Evolutionary conservation across 2,888 invertebrate species (phyloP).

Genomic region (Melitaea athalia): DNA sequence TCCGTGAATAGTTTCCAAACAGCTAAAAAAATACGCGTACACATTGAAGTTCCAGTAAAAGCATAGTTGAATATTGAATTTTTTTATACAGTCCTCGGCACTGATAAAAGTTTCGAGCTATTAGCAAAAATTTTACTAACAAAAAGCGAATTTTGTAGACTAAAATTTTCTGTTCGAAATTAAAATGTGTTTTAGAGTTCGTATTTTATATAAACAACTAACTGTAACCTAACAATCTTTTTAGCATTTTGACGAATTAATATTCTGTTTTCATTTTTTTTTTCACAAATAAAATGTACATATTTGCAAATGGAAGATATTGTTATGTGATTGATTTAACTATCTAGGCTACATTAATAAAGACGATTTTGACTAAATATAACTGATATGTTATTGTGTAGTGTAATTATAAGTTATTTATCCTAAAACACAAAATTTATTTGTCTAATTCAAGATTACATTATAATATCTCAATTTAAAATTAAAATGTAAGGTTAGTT

Average conservation of each 20-base stretch:
- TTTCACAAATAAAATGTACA: no score
- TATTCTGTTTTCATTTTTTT: not conserved
- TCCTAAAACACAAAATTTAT: no score
- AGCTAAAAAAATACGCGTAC: slow-evolving; percentile 34
- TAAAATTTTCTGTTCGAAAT: not conserved
- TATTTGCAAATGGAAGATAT: no score
- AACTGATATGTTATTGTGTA: no score
- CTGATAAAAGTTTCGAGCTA: slow-evolving; percentile 25
- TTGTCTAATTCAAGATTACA: no score
- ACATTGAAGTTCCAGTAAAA: slow-evolving; percentile 34
- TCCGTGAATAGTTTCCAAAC: slow-evolving; percentile 38
- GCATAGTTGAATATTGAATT: slow-evolving; percentile 36
- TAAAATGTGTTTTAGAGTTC: not conserved
- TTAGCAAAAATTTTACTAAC: slow-evolving; percentile 17
- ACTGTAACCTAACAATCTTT: not conserved
- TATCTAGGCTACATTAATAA: no score
- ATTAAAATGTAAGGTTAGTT: no score
- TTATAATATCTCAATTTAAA: no score
- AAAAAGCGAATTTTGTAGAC: slow-evolving; percentile 9
- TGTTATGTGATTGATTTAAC: no score
- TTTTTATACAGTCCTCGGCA: slow-evolving; percentile 20
- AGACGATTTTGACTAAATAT: no score
- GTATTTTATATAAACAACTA: not conserved
- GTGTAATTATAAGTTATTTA: no score
- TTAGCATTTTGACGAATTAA: not conserved